phyloP scores from a whole-genome alignment of 2,888 invertebrate genomes.

The Acanthacorydalis orientalis region DNA sequence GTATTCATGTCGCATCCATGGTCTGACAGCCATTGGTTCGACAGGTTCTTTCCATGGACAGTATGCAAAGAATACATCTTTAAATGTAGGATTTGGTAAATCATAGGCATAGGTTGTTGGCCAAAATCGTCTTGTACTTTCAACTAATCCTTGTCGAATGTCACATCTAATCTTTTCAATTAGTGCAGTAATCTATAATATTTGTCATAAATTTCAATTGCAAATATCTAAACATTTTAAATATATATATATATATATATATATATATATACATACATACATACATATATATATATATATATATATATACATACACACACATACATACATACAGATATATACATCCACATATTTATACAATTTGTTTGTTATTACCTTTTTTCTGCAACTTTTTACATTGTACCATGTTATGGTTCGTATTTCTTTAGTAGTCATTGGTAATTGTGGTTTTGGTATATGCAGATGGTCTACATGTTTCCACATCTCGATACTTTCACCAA shows the following conservation, averaged over 20 bases:
- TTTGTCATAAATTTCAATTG: background rate
- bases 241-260: too few species aligned
- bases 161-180: slow-evolving; percentile 14
- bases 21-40: slow-evolving; percentile 9
- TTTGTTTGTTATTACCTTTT: slow-evolving; percentile 9
- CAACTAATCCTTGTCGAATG: slow-evolving; percentile 16
- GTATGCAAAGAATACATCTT: slow-evolving; percentile 22
- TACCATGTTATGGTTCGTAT: slow-evolving; percentile 16
- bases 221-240: too few species aligned
- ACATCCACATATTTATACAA: too few species aligned
- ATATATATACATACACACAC: too few species aligned
- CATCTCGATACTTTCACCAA: slow-evolving; percentile 6
- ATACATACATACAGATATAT: too few species aligned
- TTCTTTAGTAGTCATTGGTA: slow-evolving; percentile 11
- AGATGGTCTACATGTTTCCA: slow-evolving; percentile 16
- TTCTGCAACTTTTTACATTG: slow-evolving; percentile 13
- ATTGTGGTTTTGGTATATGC: slow-evolving; percentile 7
- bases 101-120: slow-evolving; percentile 19
- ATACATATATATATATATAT: too few species aligned
- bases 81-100: slow-evolving; percentile 18
- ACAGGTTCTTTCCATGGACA: slow-evolving; percentile 18
- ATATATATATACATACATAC: background rate
- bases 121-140: slow-evolving; percentile 20
- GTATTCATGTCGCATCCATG: slow-evolving; percentile 13
- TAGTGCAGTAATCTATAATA: slow-evolving; percentile 9